Base-by-base conservation (phyloP, 1,140 invertebrate genomes). In the Ganaspis sp. region DNA sequence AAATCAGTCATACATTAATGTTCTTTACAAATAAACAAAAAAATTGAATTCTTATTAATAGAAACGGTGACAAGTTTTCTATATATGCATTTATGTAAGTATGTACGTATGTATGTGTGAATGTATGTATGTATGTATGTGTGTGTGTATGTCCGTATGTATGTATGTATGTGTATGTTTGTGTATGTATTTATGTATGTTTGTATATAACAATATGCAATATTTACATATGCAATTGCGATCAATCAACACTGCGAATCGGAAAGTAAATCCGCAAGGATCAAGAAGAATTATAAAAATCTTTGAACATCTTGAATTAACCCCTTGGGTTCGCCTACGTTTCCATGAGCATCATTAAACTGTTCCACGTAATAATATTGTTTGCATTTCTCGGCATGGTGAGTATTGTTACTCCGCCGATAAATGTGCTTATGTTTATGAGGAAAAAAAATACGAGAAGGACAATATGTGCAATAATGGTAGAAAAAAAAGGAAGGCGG, bases 271-370 rank as follows among this genome's bases (percentile, higher is more conserved):
- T 11, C 9, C 4, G 9, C 40, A 42, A 42, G 15, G 15, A 6
- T 1, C 9, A 15, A 15, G 4, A 45, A 45, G n/a, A 45, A 1
- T 45, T n/a, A n/a, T 45, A 11, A 15, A 45, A 45, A 45, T 45
- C 42, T 45, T 45, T 45, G 15, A 45, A 12, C n/a, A 45, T 45
- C 11, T 45, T 45, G 42, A 45, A 45, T 64, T 64, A 29, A 64
- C 11, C 26, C 54, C 21, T 15, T 64, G 9, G 23, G 23, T 23
- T 64, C 54, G 23, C 54, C 15, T 26, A 64, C 54, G 26, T 64
- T 64, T 64, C 54, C 54, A n/a, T n/a, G n/a, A 64, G 54, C 54
- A 64, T 64, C 54, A 64, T 64, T 64, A 64, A 64, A 64, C 54
- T 64, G 54, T 64, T 64, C 54, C 21, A 23, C 54, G 54, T 64